Evolutionary conservation across 2,888 invertebrate genomes (phyloP), one percentile per base, ranked within the genome.

Genomic region (Pterostichus niger): DNA sequence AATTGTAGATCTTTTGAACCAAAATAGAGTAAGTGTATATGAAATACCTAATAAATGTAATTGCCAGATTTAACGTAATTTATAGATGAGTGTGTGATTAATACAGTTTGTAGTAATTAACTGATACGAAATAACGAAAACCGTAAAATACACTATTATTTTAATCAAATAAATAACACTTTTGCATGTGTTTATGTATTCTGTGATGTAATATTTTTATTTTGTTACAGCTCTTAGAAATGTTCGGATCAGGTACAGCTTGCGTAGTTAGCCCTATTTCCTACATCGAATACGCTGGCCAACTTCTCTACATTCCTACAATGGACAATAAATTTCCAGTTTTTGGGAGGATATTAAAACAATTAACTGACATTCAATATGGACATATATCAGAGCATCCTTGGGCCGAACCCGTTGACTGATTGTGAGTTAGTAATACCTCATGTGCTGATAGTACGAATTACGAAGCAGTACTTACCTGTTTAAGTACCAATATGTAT

Each of bases 211-310:
- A 33, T 9, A 31, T 11, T 2, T 83, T 82, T 77, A 84, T 85
- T 86, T 85, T 85, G 84, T 91, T 91, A 0, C 91, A 99, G 98
- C 90, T 99, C 85, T 89, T 98, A 86, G 99, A 99, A 91, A 92
- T 99, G 90, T 99, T 99, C 90, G 99, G 99, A 83, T 94, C 98
- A n/a, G 99, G 99, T 82, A 99, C 99, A 31, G 99, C 99, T 0
- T 97, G 97, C 86, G 93, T 98, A 71, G 96, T 99, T 15, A 97
- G 96, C 87, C 99, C 99, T 0, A 94, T 99, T 81, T 95, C 95
- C 83, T 93, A 94, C 84, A 96, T 99, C 84, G 93, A 95, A 82
- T 99, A 96, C 90, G 87, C 95, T 86, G 95, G 94, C 4, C 90
- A 92, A 77, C 90, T 92, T 80, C 91, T 96, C 40, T 88, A 91